Conservation (phyloP, 92 coral and sea anemone species). For the Paragorgia papillata region DNA sequence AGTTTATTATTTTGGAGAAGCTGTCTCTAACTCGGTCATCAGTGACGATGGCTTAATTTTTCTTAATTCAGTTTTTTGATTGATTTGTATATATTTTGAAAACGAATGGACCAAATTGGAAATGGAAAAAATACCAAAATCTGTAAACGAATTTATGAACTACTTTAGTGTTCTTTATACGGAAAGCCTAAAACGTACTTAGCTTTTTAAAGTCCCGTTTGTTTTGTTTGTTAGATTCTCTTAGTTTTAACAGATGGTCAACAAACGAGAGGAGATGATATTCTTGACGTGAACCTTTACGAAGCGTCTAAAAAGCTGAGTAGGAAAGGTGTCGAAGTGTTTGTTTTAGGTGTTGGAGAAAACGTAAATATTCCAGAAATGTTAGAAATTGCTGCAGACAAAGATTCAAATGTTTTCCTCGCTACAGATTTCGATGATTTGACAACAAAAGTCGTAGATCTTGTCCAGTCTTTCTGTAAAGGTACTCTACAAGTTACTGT, state of each 20-base stretch:
- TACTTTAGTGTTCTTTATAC: too few species aligned
- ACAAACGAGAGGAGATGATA: conserved; percentile 46
- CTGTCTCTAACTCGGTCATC: too few species aligned
- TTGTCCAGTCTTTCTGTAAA: conserved; percentile 31
- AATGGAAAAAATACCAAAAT: too few species aligned
- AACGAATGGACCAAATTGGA: too few species aligned
- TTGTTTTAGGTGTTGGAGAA: conserved; percentile 36
- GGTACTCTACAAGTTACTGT: conserved; percentile 1
- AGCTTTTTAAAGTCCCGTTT: too few species aligned
- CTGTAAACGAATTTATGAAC: too few species aligned
- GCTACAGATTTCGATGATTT: conserved; percentile 34
- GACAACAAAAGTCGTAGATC: conserved; percentile 3
- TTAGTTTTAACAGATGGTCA: conserved; percentile 56
- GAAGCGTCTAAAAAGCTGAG: conserved; percentile 20
- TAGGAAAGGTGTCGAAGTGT: conserved; percentile 41
- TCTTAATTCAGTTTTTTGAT: too few species aligned
- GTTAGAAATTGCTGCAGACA: conserved; percentile 37
- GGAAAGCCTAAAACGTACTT: too few species aligned
- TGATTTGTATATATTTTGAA: too few species aligned
- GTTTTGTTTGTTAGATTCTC: conserved; percentile 29
- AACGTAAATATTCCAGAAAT: conserved; percentile 28
- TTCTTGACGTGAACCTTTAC: conserved; percentile 29
- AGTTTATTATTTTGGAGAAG: too few species aligned
- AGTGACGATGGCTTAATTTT: too few species aligned
- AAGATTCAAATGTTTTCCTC: conserved; percentile 30